Evolutionary conservation across 1,140 invertebrate genomes (phyloP), one percentile per base, ranked within the genome.

Genomic region (Hetaerina americana): DNA sequence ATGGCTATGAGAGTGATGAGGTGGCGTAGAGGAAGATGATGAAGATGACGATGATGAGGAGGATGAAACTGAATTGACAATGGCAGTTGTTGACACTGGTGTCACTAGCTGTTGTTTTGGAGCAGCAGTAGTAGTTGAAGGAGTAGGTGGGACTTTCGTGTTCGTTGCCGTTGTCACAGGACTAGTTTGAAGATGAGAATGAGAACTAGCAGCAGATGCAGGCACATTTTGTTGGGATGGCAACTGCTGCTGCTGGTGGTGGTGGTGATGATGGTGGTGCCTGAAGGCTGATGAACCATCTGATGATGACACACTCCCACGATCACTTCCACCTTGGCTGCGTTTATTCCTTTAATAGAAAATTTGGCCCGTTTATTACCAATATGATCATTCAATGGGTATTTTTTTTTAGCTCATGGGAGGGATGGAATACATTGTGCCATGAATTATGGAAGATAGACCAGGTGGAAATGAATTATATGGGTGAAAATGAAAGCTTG

Each of bases 251-350:
- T 57, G 40, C 40, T 57, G 40, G 15, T 57, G 40, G 1, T 57
- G 40, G 22, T 57, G 40, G 10, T 57, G 40, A 10, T 57, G 40
- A 57, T 57, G 22, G 15, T 57, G 40, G 22, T 57, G 40, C 40
- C 40, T 57, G 10, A 57, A 57, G 2, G 40, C 40, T 18, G 40
- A 57, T 57, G 40, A 57, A 12, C 40, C 40, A 57, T 57, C 40
- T 5, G 40, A 57, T 57, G 40, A 57, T 66, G 70, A 57, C 12
- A 71, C 18, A 67, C 72, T 73, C 18, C 25, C 69, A n/a, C 72
- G 69, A 18, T 73, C 72, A 70, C 72, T 70, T 27, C 28, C 28
- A 70, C 71, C 68, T 29, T 74, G 73, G 57, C 70, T 73, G 27
- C 73, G 26, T 29, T 73, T 74, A 26, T 74, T 74, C 49, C 73